Evolutionary conservation across 2,797 vertebrate species (phyloP).

Genomic region (Garrulus glandarius): DNA sequence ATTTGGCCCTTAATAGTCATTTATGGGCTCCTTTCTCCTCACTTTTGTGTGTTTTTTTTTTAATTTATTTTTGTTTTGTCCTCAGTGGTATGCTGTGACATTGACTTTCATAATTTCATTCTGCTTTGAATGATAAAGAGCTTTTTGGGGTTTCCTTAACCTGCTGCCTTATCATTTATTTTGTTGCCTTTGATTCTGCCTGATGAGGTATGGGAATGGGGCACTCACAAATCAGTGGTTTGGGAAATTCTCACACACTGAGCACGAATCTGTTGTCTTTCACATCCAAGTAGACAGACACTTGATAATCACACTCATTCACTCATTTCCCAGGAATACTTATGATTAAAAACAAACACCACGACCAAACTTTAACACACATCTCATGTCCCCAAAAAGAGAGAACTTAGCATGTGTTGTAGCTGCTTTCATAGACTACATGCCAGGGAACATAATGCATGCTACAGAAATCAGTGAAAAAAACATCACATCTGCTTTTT

Average conservation of each 20-base stretch:
- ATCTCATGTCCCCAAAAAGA: constrained; percentile 29
- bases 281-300: not conserved
- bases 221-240: not conserved
- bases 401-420: constrained; percentile 20
- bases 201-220: not conserved
- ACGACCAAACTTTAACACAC: not conserved
- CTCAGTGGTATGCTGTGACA: not conserved
- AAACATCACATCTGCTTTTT: constrained; percentile 58
- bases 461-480: constrained; percentile 23
- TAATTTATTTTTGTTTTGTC: not conserved
- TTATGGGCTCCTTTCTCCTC: not conserved
- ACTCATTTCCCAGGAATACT: constrained; percentile 4
- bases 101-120: not conserved
- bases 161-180: not conserved
- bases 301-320: not conserved
- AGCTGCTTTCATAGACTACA: constrained; percentile 43
- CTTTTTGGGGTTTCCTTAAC: not conserved
- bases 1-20: not conserved
- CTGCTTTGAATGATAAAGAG: not conserved
- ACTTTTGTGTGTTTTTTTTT: not conserved
- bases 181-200: not conserved
- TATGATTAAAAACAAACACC: constrained; percentile 29
- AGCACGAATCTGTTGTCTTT: not conserved
- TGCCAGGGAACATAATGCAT: constrained; percentile 22
- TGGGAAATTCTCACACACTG: not conserved